A percentile compares a stretch with the other conserved stretches of the same genome.
These are phyloP conservation scores for human DNA, from an alignment of 2,113 vertebrate species.

Conservation along the genomic window DNA sequence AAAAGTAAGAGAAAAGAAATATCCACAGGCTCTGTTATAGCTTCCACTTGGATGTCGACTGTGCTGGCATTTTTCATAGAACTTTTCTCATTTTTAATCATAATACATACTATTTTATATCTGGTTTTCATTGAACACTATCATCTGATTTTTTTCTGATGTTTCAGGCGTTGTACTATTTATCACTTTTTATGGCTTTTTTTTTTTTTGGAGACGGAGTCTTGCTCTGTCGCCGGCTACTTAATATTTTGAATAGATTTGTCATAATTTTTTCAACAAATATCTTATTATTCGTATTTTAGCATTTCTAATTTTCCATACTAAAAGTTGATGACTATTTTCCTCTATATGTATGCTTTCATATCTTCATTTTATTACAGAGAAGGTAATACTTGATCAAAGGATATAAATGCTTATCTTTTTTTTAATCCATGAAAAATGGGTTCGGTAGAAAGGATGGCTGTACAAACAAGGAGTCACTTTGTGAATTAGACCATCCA, in stretches of 20 bases:
- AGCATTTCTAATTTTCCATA: background rate
- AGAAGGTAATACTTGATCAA: background rate
- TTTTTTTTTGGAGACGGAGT: too few species aligned
- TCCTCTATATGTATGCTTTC: background rate
- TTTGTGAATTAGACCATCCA: background rate
- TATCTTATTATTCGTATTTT: background rate
- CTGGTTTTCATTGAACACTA: background rate
- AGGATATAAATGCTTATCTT: background rate
- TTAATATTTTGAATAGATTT: background rate
- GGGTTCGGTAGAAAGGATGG: background rate
- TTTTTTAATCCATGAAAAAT: background rate
- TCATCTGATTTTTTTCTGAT: background rate
- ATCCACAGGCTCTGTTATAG: background rate
- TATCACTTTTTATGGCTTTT: background rate
- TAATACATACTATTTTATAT: background rate
- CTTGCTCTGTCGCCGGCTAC: background rate
- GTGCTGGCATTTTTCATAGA: background rate
- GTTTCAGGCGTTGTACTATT: background rate
- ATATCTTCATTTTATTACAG: background rate
- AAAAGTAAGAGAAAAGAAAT: conserved; percentile 15
- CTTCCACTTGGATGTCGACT: background rate
- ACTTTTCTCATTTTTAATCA: background rate
- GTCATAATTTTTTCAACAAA: background rate
- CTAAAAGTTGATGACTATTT: background rate
- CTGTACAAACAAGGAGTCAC: background rate